Evolutionary conservation across 35 echinoderm and acorn worm genomes (phyloP), one percentile per base, ranked within the genome.

Genomic region (Strongylocentrotus purpuratus): DNA sequence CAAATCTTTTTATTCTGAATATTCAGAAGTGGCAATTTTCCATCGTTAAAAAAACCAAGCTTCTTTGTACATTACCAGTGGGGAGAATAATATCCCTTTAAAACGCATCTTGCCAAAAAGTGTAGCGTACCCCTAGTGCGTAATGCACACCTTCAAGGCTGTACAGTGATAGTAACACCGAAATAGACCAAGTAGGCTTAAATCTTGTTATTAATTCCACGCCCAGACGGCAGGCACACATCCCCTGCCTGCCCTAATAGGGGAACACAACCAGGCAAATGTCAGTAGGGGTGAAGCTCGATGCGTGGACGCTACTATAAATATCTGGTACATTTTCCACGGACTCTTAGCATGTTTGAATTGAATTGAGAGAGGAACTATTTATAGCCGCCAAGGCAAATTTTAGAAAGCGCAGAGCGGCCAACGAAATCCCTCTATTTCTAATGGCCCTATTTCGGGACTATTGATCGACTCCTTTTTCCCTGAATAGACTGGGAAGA

Each of bases 121-220:
- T 78, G 65, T 78, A 78, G 65, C 65, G 65, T n/a, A 78, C 65
- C 28, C 25, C 65, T 78, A 18, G 15, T 0, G 65, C 20, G 65
- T 78, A 78, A n/a, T 78, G 28, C 20, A 22, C 65, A 28, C 25
- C 65, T 78, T 78, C 65, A 78, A 78, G 65, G 65, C 65, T 25
- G 65, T 22, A 78, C 65, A 2, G 65, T 78, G 65, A 78, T 18
- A 3, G 65, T n/a, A 28, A 78, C 28, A 78, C 65, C 65, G 20
- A 78, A 78, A 78, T 78, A 78, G 65, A 78, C 65, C 22, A n/a
- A 78, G 65, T 78, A 78, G 25, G 65, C 65, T 78, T 78, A 78
- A 78, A 78, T 78, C 65, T 28, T 78, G 65, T 78, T 78, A 78
- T 78, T 78, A 78, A 78, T 78, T 78, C 65, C 65, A 78, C 65